Evolutionary conservation across 2,888 invertebrate species (phyloP), one percentile per base, ranked within the genome.

Genomic region (Drosophila buzzatii): DNA sequence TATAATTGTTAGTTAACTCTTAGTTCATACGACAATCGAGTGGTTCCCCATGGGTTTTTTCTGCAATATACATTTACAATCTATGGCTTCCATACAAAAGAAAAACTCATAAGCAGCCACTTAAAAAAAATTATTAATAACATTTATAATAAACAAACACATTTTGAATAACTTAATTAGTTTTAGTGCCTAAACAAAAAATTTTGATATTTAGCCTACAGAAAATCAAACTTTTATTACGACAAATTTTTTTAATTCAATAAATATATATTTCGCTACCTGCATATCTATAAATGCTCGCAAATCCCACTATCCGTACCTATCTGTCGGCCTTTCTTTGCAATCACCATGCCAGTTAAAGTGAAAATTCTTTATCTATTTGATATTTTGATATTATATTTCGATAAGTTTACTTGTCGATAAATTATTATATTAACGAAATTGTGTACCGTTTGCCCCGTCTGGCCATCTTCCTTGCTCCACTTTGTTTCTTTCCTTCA

Each of bases 221-320:
- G 55, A 69, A 53, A 69, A 68, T 58, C 47, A 16, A 69, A 70
- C 70, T 89, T 82, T 82, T 70, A 86, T 77, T 82, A 83, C 41
- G 42, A 49, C 27, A 12, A 73, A 73, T 81, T 89, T 82, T 75
- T 88, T 81, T 78, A 88, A 84, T 76, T 86, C 75, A 90, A 90
- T 90, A 89, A 86, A 88, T 62, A 71, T 76, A 73, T 65, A 73
- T 68, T 62, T 66, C 70, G 60, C 78, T 77, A 70, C 66, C 77
- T 71, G 70, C 58, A 58, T 73, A 58, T 62, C 69, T 87, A 63
- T 65, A 56, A 62, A 66, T 71, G 65, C 62, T 76, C 68, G 60
- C 44, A 57, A 39, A 20, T 45, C 35, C 45, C 27, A n/a, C 27
- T 58, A 20, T 37, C 31, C 45, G 20, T 20, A 20, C 41, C 31